Conservation (phyloP, 2,888 invertebrate genomes). For the Phyllotreta striolata region DNA sequence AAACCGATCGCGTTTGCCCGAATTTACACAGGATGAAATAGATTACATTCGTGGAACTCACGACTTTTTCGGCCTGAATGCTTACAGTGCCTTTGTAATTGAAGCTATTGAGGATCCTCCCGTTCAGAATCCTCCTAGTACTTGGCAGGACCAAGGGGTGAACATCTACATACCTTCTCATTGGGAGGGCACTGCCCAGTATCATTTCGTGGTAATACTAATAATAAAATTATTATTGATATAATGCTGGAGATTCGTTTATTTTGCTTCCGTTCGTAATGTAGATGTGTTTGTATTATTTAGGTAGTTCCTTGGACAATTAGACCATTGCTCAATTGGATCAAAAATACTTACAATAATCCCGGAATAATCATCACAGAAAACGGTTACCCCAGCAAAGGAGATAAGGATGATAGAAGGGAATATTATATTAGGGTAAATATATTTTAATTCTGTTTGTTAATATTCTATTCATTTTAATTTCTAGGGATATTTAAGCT, state of each 20-base stretch:
- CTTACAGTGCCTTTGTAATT: slow-evolving; percentile 69
- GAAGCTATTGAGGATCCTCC: slow-evolving; percentile 23
- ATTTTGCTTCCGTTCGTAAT: not conserved
- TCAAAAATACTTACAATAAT: slow-evolving; percentile 57
- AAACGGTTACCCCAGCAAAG: slow-evolving; percentile 63
- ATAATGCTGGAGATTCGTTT: not conserved
- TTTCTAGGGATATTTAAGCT: slow-evolving; percentile 60
- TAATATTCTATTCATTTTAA: slow-evolving; percentile 12
- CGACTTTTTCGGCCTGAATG: slow-evolving; percentile 79
- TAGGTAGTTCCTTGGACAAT: slow-evolving; percentile 68
- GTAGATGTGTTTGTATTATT: not conserved
- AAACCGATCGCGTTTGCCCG: slow-evolving; percentile 68
- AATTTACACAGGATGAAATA: slow-evolving; percentile 68
- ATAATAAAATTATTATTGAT: too few relatives aligned
- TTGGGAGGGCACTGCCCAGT: slow-evolving; percentile 31
- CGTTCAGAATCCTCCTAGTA: slow-evolving; percentile 31
- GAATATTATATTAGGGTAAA: slow-evolving; percentile 57
- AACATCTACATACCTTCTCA: slow-evolving; percentile 18
- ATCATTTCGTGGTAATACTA: too few relatives aligned
- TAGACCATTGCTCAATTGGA: slow-evolving; percentile 64
- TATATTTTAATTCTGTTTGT: not conserved
- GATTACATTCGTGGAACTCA: slow-evolving; percentile 68
- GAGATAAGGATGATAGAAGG: slow-evolving; percentile 62
- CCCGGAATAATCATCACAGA: slow-evolving; percentile 67
- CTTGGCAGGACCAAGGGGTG: slow-evolving; percentile 33